These are phyloP conservation scores for Microcebus jonahi DNA, from an alignment of 2,113 vertebrate species.

Conservation along the genomic window DNA sequence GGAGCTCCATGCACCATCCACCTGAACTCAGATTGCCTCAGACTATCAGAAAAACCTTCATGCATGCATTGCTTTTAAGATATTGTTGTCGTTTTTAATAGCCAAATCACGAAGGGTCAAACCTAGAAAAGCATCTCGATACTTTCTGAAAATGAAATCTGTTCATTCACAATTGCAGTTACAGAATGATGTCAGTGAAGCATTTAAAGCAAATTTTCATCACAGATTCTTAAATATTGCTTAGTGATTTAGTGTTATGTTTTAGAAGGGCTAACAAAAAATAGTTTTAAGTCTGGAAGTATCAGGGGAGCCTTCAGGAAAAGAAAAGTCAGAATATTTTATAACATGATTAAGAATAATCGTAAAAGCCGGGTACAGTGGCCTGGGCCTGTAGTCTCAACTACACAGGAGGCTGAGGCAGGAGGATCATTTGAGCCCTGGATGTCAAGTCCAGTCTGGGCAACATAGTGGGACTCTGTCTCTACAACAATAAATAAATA, in stretches of 20 bases:
- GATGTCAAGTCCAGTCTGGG: no score
- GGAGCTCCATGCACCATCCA: fast-evolving
- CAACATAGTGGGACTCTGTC: no score
- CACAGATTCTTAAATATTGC: background rate
- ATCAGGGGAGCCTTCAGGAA: background rate
- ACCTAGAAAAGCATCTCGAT: background rate
- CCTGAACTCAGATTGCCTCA: background rate
- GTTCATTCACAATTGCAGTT: background rate
- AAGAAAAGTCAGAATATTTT: background rate
- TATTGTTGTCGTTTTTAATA: background rate
- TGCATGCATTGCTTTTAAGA: background rate
- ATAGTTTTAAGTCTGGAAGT: background rate
- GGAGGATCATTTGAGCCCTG: no score
- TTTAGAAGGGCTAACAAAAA: background rate
- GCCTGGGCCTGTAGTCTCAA: no score
- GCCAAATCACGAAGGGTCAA: background rate
- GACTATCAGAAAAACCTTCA: background rate
- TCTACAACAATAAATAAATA: no score
- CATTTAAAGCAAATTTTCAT: background rate
- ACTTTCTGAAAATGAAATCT: background rate
- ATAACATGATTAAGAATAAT: background rate
- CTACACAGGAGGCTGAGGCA: no score
- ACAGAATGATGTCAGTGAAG: background rate
- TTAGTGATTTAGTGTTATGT: background rate
- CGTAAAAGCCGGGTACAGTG: background rate